Evolutionary conservation across 2,888 invertebrate genomes (phyloP).

Genomic region (Drosophila buzzatii): DNA sequence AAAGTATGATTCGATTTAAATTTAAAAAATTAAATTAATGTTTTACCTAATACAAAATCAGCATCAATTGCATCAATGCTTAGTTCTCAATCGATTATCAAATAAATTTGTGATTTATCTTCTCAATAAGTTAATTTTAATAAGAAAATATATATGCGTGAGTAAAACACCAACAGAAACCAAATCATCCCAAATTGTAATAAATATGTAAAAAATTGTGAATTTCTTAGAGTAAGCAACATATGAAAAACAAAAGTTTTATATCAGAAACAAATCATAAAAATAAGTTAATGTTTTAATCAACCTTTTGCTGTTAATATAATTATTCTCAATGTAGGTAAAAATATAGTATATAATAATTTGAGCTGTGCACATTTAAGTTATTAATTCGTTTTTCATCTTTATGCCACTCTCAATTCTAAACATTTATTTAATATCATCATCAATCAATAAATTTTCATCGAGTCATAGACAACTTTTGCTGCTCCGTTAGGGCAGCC

Average conservation of each 20-base stretch:
- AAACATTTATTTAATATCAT: background rate
- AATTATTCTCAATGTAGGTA: too few species aligned
- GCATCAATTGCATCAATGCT: background rate
- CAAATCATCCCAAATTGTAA: background rate
- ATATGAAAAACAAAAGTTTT: background rate
- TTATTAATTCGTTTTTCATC: background rate
- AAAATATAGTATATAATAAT: too few species aligned
- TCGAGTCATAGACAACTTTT: background rate
- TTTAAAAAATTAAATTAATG: too few species aligned
- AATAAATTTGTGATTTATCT: background rate
- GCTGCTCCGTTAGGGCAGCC: constrained; percentile 5
- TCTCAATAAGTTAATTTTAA: background rate
- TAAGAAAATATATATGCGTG: background rate
- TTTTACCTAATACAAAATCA: background rate
- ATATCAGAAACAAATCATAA: background rate
- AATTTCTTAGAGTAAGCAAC: background rate
- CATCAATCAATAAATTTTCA: background rate
- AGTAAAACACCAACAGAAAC: background rate
- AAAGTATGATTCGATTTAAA: too few species aligned
- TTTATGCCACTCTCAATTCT: too few species aligned
- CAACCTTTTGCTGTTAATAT: background rate
- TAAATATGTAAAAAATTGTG: background rate
- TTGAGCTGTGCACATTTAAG: background rate
- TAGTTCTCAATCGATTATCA: background rate
- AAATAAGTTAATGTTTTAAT: background rate